These are phyloP conservation scores for Callaeas wilsoni DNA, from an alignment of 2,113 vertebrate genomes.

Conservation along the genomic window DNA sequence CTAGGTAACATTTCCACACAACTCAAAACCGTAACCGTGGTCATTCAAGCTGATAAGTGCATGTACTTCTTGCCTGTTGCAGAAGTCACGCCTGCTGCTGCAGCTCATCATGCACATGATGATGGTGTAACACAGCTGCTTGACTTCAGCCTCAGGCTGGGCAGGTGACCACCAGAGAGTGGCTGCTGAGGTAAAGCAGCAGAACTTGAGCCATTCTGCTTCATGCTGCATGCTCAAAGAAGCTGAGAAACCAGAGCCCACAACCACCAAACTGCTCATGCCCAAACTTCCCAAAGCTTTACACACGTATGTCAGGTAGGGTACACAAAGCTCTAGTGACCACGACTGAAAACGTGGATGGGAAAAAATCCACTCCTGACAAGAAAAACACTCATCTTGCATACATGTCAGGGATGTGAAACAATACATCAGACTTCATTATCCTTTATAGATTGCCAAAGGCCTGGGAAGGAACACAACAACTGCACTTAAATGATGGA, in stretches of 20 bases:
- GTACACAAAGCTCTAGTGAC: not conserved
- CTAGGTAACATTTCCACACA: not conserved
- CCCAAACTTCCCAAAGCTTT: not conserved
- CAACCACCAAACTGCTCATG: not conserved
- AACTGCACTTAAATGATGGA: not conserved
- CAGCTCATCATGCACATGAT: accelerated
- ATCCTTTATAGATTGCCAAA: not conserved
- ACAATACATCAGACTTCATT: not conserved
- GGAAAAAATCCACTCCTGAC: not conserved
- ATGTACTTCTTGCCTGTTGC: not conserved
- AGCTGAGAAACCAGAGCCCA: not conserved
- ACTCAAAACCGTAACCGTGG: not conserved
- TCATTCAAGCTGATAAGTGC: not conserved
- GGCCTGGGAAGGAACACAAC: not conserved
- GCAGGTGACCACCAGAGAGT: not conserved
- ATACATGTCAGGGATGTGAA: not conserved
- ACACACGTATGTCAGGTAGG: accelerated
- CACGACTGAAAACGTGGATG: not conserved
- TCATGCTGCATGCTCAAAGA: not conserved
- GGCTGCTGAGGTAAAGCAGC: not conserved
- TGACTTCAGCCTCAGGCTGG: not conserved
- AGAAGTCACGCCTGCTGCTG: not conserved
- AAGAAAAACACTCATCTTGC: not conserved
- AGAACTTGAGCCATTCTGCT: not conserved
- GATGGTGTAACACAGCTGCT: not conserved